Percentiles rank a stretch among this genome's conserved stretches.
These are phyloP conservation scores for Chlamydotis undulata DNA, from an alignment of 2,113 vertebrate genomes.

Conservation along the genomic window DNA sequence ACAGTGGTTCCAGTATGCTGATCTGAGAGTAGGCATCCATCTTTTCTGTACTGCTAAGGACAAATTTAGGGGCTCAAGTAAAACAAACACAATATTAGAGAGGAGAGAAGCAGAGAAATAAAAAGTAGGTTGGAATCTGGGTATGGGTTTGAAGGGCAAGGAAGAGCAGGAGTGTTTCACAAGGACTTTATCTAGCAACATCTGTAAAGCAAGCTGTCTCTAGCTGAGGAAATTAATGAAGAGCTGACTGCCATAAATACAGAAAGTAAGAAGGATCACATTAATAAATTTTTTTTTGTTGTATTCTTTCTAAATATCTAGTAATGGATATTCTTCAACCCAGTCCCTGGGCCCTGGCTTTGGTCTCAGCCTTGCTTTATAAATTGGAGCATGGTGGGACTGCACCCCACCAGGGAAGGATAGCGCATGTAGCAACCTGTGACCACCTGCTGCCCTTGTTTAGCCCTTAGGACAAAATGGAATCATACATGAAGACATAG, in stretches of 20 bases:
- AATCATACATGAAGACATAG: neutral
- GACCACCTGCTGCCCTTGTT: neutral
- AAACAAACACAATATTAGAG: neutral
- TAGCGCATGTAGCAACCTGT: rapidly evolving
- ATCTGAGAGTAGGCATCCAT: neutral
- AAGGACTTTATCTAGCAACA: neutral
- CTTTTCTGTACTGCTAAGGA: neutral
- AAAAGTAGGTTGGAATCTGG: neutral
- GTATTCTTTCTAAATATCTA: neutral
- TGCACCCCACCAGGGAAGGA: neutral
- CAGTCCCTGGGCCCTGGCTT: too few species aligned
- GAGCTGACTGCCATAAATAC: neutral
- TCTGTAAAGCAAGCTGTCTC: neutral
- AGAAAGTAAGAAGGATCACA: neutral
- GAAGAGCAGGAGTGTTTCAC: neutral
- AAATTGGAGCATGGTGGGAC: neutral
- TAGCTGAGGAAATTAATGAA: neutral
- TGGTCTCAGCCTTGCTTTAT: neutral
- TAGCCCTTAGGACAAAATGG: neutral
- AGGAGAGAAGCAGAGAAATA: neutral
- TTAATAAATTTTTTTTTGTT: neutral
- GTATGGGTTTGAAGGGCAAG: neutral
- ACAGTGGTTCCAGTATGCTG: neutral
- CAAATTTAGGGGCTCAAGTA: neutral
- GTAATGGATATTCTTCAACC: neutral